phyloP scores from a whole-genome alignment of 37 sponge, comb jelly and placozoan species.

The Haliclona indistincta region DNA sequence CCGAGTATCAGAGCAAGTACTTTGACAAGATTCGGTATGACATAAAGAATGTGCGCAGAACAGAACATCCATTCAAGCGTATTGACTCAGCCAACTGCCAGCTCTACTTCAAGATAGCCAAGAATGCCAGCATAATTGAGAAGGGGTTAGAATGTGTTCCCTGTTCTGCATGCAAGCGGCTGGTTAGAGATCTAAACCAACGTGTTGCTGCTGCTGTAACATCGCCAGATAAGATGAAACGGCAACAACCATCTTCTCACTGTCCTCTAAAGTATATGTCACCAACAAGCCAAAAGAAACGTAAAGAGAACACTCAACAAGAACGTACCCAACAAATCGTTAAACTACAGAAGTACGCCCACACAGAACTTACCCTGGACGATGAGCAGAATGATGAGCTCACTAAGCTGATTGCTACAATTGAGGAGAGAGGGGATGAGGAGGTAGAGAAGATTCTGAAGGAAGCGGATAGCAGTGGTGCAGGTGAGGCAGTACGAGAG shows the following conservation, averaged over 20 bases:
- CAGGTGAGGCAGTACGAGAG: not conserved
- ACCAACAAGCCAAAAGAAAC: not conserved
- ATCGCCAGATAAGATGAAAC: not conserved
- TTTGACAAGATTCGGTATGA: not conserved
- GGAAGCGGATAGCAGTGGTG: slow-evolving; percentile 5
- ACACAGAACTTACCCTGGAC: slow-evolving; percentile 2
- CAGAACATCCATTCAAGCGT: not conserved
- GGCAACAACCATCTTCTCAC: not conserved
- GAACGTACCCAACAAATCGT: no score
- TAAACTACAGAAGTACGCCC: no score
- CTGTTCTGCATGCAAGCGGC: not conserved
- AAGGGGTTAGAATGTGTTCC: not conserved
- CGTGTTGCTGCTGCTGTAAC: not conserved
- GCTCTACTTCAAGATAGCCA: not conserved
- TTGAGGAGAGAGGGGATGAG: not conserved
- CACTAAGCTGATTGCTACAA: not conserved
- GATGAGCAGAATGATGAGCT: slow-evolving; percentile 9
- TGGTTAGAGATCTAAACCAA: not conserved
- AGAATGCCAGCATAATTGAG: not conserved
- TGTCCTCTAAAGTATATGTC: not conserved
- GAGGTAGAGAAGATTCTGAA: slow-evolving; percentile 2
- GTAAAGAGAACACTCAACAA: not conserved
- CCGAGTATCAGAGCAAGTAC: not conserved
- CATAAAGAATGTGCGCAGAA: not conserved
- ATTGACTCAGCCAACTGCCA: not conserved